Evolutionary conservation across 2,113 vertebrate species (phyloP).

Genomic region (Heterotilapia buettikoferi): DNA sequence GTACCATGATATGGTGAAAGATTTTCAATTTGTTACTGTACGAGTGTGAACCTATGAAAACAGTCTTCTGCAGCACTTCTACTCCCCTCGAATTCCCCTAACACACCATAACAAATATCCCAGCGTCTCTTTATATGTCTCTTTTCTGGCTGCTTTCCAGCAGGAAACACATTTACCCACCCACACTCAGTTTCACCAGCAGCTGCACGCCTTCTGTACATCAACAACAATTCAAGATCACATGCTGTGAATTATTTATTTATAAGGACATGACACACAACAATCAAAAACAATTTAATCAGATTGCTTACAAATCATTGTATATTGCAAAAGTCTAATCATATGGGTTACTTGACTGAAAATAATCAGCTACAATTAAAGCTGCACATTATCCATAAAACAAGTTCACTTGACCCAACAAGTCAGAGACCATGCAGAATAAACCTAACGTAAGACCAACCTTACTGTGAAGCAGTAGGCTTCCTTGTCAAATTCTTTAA

Average conservation of each 20-base stretch:
- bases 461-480: background rate
- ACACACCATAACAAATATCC: background rate
- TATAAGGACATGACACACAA: constrained; percentile 68
- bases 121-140: background rate
- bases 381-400: constrained; percentile 91
- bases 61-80: background rate
- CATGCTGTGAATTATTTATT: constrained; percentile 64
- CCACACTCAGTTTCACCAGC: background rate
- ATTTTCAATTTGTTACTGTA: background rate
- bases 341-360: constrained; percentile 79
- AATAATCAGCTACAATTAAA: constrained; percentile 90
- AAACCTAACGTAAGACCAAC: constrained; percentile 14
- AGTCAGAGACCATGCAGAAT: constrained; percentile 65
- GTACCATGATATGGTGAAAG: background rate
- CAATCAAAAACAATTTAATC: constrained; percentile 72
- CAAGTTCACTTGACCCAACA: constrained; percentile 67
- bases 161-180: background rate
- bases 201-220: background rate
- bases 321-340: constrained; percentile 81
- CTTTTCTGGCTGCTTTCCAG: background rate
- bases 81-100: background rate
- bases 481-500: constrained; percentile 1
- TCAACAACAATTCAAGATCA: background rate
- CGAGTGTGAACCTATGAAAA: background rate
- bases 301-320: constrained; percentile 85